Conservation (phyloP, 2,113 vertebrate genomes). For the Apodemus sylvaticus region DNA sequence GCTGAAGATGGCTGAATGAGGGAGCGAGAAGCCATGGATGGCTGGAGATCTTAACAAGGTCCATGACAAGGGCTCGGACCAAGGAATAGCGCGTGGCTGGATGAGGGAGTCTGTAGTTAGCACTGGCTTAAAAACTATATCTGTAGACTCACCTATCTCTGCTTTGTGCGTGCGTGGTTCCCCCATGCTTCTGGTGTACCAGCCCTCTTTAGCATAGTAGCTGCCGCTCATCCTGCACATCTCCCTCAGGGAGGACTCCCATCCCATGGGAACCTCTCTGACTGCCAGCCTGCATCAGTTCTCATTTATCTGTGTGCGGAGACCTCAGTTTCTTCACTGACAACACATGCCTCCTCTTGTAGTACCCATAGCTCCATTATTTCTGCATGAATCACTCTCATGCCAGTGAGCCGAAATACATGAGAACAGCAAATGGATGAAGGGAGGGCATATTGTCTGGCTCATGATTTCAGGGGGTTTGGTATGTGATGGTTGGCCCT, state of each 20-base stretch:
- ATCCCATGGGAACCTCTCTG: rapidly evolving
- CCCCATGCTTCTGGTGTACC: rapidly evolving
- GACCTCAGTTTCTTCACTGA: rapidly evolving
- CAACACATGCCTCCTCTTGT: rapidly evolving
- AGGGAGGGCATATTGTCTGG: not conserved
- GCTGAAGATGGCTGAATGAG: not conserved
- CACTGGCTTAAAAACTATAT: not conserved
- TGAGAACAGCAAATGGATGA: not conserved
- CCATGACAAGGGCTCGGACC: not conserved
- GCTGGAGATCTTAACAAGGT: not conserved
- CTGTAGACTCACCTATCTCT: rapidly evolving
- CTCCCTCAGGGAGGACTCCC: not conserved
- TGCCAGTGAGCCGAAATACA: not conserved
- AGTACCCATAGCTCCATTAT: not conserved
- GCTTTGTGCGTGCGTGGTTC: rapidly evolving
- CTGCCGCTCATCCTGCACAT: not conserved
- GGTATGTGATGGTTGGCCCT: not conserved
- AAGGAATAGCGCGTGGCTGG: not conserved
- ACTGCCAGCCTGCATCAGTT: rapidly evolving
- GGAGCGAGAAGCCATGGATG: not conserved
- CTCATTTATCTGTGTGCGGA: rapidly evolving
- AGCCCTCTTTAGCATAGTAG: rapidly evolving
- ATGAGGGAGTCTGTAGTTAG: not conserved
- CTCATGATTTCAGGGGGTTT: not conserved
- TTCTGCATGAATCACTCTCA: not conserved